Conservation (phyloP, 2,888 invertebrate genomes). For the Drosophila neonasuta region DNA sequence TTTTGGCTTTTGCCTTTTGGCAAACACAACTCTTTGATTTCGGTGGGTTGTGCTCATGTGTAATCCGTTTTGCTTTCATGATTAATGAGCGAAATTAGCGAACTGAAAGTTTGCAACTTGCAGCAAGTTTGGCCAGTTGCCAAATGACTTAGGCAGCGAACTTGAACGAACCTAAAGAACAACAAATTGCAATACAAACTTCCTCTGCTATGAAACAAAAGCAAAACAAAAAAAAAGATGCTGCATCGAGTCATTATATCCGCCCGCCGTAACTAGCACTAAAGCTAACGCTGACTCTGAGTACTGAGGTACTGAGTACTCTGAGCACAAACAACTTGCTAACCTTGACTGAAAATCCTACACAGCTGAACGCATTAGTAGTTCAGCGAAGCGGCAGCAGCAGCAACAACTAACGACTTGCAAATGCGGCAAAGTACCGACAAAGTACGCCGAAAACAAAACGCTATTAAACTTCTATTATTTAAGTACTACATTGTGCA, state of each 20-base stretch:
- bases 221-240: conserved; percentile 34
- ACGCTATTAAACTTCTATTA: conserved; percentile 79
- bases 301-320: conserved; percentile 1
- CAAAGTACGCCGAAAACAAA: conserved; percentile 65
- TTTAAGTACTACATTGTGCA: conserved; percentile 80
- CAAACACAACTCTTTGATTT: conserved; percentile 66
- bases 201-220: conserved; percentile 31
- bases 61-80: conserved; percentile 74
- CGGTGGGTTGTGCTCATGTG: conserved; percentile 69
- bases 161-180: conserved; percentile 66
- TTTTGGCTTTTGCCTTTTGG: conserved; percentile 59
- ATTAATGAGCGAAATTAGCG: conserved; percentile 76
- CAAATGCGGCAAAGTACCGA: conserved; percentile 63
- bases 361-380: conserved; percentile 81
- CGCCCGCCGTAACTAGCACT: conserved; percentile 53
- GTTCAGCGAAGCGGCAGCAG: conserved; percentile 68
- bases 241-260: conserved; percentile 77
- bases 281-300: background rate
- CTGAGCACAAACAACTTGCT: conserved; percentile 52
- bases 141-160: conserved; percentile 76
- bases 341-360: conserved; percentile 81
- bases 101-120: conserved; percentile 49
- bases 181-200: conserved; percentile 40
- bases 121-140: conserved; percentile 41
- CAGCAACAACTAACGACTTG: conserved; percentile 55